Base-by-base conservation (phyloP, 1,140 invertebrate species). In the Bilobella aurantiaca region DNA sequence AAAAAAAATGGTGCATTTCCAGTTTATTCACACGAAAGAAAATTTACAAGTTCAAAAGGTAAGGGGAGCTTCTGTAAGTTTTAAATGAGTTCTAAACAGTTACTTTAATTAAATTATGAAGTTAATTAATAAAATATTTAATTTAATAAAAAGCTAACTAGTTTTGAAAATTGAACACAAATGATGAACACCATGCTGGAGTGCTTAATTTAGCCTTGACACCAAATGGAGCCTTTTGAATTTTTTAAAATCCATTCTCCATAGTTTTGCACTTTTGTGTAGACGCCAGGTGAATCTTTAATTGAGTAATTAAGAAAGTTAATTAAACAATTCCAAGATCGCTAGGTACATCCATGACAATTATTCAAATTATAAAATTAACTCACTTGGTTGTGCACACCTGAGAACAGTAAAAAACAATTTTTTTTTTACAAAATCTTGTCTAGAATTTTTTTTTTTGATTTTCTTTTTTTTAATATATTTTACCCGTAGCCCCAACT, bases 201-300 rank as follows among this genome's bases (percentile, higher is more conserved):
- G 23, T 8, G 8, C 5, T 59, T 59, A 5, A 16, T 30, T 59
- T 59, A 65, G 27, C 58, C 58, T 46, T 18, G 67, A 49, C 73
- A 74, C 65, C 67, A 74, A 23, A 71, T 69, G 49, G 68, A 69
- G 65, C 73, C 73, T 25, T 42, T 63, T 2, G 73, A 74, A 64
- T 73, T 69, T 28, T 74, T 37, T 30, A 61, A 57, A 58, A 78
- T 78, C 77, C 77, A 78, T 46, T 70, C 56, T 5, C 73, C 49
- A 66, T 73, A 77, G 30, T 59, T 47, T 1, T 61, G 31, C 8
- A 77, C 75, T 1, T 67, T 34, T 0, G 77, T 78, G 64, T 78
- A 78, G 25, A 78, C 76, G 14, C 77, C 77, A 8, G 77, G 77
- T 5, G 49, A 53, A 23, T 53, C 49, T 53, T 5, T 12, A 42